Evolutionary conservation across 2,113 vertebrate genomes (phyloP).

Genomic region (Numenius arquata): DNA sequence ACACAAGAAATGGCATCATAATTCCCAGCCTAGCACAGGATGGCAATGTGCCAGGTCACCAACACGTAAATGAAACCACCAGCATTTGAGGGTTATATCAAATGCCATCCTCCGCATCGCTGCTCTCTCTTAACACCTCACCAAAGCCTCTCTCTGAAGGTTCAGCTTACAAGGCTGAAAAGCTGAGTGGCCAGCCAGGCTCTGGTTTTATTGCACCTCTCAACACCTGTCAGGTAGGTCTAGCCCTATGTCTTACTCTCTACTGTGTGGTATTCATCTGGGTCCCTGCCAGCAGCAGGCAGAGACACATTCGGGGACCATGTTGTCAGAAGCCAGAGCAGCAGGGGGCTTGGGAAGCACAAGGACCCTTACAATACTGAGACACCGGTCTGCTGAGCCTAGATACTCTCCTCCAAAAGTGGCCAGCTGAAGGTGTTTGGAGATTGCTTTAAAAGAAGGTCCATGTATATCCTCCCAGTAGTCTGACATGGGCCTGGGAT

Average conservation of each 20-base stretch:
- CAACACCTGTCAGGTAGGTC: background rate
- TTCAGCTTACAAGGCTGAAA: background rate
- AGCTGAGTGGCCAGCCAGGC: background rate
- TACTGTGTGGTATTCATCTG: background rate
- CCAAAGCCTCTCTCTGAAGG: background rate
- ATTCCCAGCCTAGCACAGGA: background rate
- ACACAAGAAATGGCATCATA: background rate
- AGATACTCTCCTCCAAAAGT: background rate
- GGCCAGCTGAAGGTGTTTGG: background rate
- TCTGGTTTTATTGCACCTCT: background rate
- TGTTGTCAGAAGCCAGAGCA: background rate
- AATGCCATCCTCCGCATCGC: background rate
- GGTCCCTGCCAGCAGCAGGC: background rate
- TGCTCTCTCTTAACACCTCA: background rate
- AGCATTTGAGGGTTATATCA: background rate
- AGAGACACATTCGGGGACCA: background rate
- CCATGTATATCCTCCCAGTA: background rate
- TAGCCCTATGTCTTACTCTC: background rate
- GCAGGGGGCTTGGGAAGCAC: background rate
- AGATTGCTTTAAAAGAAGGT: background rate
- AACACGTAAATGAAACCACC: background rate
- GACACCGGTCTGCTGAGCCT: background rate
- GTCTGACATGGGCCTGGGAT: background rate
- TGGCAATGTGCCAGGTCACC: accelerated
- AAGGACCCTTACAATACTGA: background rate